Base-by-base conservation (phyloP, 2,797 vertebrate species). In the Synaphobranchus kaupii region DNA sequence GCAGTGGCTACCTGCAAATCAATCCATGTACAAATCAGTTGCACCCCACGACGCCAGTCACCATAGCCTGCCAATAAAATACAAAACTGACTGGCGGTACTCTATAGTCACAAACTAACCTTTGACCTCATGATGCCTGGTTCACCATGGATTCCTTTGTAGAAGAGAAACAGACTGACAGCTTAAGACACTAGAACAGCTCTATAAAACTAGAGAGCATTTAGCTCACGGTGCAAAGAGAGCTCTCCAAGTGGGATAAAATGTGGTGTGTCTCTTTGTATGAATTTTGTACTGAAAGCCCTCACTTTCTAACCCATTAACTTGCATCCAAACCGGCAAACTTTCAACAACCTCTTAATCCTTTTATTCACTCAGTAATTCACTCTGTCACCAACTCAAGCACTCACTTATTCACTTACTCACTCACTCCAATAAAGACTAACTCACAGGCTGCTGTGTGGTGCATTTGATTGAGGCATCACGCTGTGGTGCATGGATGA, bases 131-230 rank as follows among this genome's bases (percentile, higher is more conserved):
- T 96, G 63, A 98, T 94, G 0, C 98, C 98, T 3, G 98, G 97
- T 90, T 99, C 98, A 3, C 98, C 98, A 0, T 99, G 98, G 92
- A 99, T 99, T 73, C 98, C 98, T 99, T 88, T 63, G 68, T 84
- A 83, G 5, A 0, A 9, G 4, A 90, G 58, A 87, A n/a, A 85
- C 25, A 88, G 48, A 56, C 1, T 88, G 71, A 50, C 52, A 54
- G 56, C 56, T 58, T 58, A 17, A 58, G 56, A 58, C 13, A 58
- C 56, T 15, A 58, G 56, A 58, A 58, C 56, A 58, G 56, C 80
- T 82, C 80, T n/a, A 50, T 12, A 52, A 50, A 82, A 50, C 9
- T 6, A 13, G 22, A n/a, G 8, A 52, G 44, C 50, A 13, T 28
- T 13, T 15, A 13, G 50, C 22, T 25, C 81, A 83, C 25, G 54